Evolutionary conservation across 2,888 invertebrate genomes (phyloP).

Genomic region (Cantharis flavilabris): DNA sequence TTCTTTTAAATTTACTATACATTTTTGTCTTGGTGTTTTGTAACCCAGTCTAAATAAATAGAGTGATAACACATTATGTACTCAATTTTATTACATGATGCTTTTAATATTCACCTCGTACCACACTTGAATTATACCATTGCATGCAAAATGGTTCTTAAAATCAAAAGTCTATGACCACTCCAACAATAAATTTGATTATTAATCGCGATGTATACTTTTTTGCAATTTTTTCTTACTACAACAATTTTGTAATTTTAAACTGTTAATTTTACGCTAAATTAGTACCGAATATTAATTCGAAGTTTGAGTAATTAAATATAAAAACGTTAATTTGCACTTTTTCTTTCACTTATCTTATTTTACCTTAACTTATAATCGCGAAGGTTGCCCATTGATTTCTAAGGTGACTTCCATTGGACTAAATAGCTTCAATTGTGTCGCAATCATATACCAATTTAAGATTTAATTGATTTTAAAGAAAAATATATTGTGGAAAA

Average conservation of each 20-base stretch:
- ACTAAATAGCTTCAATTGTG: background rate
- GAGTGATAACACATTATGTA: background rate
- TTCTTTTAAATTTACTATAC: background rate
- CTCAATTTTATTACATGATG: constrained; percentile 11
- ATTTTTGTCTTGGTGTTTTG: background rate
- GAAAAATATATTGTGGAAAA: no score
- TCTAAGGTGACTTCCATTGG: background rate
- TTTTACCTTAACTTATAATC: background rate
- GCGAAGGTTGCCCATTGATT: background rate
- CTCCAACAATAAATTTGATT: background rate
- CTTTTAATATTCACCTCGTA: constrained; percentile 17
- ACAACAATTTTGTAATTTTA: background rate
- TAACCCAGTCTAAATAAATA: background rate
- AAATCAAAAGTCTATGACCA: background rate
- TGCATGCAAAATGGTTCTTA: constrained; percentile 15
- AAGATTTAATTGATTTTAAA: background rate
- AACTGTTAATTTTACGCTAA: background rate
- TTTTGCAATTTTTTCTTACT: background rate
- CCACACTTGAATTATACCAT: background rate
- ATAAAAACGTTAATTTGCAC: background rate
- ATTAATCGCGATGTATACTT: background rate
- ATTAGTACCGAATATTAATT: background rate
- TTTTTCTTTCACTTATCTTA: background rate
- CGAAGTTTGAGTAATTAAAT: background rate
- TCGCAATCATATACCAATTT: background rate